These are phyloP conservation scores for Idris sp. DNA, from an alignment of 1,140 invertebrate genomes.

Conservation along the genomic window DNA sequence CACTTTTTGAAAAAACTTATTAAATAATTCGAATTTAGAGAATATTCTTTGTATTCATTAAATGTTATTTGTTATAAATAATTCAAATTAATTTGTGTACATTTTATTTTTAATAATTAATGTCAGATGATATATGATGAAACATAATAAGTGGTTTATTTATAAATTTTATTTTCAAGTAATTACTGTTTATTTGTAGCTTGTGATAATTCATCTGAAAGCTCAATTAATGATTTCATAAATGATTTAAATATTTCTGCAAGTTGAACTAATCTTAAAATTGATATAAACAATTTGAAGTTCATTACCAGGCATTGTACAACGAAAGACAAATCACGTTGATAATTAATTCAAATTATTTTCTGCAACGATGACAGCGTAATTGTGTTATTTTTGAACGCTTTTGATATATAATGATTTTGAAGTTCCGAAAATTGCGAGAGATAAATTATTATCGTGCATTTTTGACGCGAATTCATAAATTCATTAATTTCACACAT, in stretches of 20 bases:
- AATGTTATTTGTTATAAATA: no score
- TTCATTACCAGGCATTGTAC: slow-evolving; percentile 18
- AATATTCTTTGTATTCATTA: no score
- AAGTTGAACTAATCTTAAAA: neutral
- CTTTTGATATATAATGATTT: slow-evolving; percentile 23
- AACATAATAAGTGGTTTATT: no score
- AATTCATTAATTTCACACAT: no score
- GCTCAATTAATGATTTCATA: neutral
- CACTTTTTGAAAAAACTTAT: no score
- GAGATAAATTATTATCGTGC: slow-evolving; percentile 22
- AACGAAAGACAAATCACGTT: slow-evolving; percentile 16
- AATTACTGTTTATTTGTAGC: slow-evolving; percentile 10
- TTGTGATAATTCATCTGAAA: neutral
- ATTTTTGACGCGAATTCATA: slow-evolving; percentile 26
- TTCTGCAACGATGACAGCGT: slow-evolving; percentile 9
- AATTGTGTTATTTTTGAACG: slow-evolving; percentile 28
- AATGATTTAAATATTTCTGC: neutral
- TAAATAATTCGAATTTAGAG: no score
- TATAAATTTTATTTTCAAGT: no score
- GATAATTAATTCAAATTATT: slow-evolving; percentile 19
- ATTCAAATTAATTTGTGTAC: no score
- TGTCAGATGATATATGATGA: no score
- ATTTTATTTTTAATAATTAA: no score
- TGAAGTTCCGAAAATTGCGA: neutral
- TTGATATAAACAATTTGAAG: neutral